Percentiles rank a stretch among this genome's conserved stretches.
phyloP scores from a whole-genome alignment of 2,797 vertebrate genomes.

The Hippoglossus hippoglossus region DNA sequence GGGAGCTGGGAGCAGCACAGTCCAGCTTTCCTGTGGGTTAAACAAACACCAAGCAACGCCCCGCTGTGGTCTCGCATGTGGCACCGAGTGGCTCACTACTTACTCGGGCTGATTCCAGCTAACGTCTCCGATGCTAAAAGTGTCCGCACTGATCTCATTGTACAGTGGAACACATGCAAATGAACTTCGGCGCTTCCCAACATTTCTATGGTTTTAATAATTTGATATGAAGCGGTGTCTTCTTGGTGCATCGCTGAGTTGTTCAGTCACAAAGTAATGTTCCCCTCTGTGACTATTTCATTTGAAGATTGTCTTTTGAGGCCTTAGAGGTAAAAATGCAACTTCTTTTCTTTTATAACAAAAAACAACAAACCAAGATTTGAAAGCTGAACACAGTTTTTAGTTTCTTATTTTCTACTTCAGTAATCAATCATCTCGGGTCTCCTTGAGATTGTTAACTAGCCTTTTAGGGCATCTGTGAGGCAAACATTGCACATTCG shows the following conservation, averaged over 20 bases:
- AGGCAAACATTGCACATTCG: too few species aligned
- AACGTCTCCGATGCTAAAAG: conserved; percentile 19
- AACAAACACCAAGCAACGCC: conserved; percentile 59
- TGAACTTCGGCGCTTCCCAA: not conserved
- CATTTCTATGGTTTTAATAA: not conserved
- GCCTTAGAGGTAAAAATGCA: too few species aligned
- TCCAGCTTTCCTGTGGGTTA: conserved; percentile 63
- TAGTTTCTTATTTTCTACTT: not conserved
- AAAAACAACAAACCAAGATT: not conserved
- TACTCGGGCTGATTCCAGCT: conserved; percentile 13
- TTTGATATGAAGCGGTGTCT: not conserved
- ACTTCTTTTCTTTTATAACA: not conserved
- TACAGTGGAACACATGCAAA: conserved; percentile 17
- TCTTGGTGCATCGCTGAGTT: not conserved
- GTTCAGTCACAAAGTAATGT: conserved; percentile 18
- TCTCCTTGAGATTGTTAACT: too few species aligned
- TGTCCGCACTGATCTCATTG: conserved; percentile 17
- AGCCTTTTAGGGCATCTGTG: too few species aligned
- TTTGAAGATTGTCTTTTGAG: not conserved
- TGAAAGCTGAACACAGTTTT: not conserved
- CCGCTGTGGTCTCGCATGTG: conserved; percentile 56
- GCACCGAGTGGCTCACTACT: conserved; percentile 16
- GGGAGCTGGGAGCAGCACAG: conserved; percentile 39
- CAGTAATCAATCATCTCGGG: not conserved
- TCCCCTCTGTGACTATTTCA: not conserved